Percentiles rank a stretch among this genome's conserved stretches.
Evolutionary conservation across 2,113 vertebrate species (phyloP).

Genomic region (Myotis yumanensis): DNA sequence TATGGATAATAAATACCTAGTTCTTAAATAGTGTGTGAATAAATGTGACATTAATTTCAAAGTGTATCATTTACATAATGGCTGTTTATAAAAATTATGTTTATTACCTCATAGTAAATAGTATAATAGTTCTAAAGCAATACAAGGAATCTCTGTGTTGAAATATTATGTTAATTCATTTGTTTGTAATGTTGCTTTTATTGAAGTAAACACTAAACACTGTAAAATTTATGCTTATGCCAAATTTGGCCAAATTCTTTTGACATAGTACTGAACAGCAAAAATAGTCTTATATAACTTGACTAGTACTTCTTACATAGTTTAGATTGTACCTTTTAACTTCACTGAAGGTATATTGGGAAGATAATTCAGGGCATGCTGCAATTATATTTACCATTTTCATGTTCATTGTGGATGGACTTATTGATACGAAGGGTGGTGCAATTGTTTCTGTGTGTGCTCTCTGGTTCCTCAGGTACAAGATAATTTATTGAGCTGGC

Average conservation of each 20-base stretch:
- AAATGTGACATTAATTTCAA: slow-evolving; percentile 11
- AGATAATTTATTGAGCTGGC: not conserved
- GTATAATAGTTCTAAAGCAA: not conserved
- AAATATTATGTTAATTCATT: slow-evolving; percentile 24
- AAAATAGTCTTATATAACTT: not conserved
- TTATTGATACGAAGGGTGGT: not conserved
- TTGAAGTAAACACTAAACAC: not conserved
- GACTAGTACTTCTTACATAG: not conserved
- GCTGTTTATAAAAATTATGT: slow-evolving; percentile 24
- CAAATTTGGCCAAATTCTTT: slow-evolving; percentile 36
- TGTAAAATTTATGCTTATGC: slow-evolving; percentile 25
- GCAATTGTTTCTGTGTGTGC: not conserved
- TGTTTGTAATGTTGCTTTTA: slow-evolving; percentile 16
- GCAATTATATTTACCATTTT: not conserved
- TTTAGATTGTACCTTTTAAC: slow-evolving; percentile 23
- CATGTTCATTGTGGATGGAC: not conserved
- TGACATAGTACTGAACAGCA: not conserved
- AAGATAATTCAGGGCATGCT: not conserved
- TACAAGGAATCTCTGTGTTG: not conserved
- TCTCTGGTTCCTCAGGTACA: not conserved
- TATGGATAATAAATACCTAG: slow-evolving; percentile 1
- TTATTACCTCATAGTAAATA: slow-evolving; percentile 35
- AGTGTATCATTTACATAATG: not conserved
- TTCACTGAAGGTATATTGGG: slow-evolving; percentile 25
- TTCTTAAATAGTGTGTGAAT: slow-evolving; percentile 22